A percentile compares a stretch with the other conserved stretches of the same genome.
Evolutionary conservation across 2,888 invertebrate genomes (phyloP).

Genomic region (Protonemura montana): DNA sequence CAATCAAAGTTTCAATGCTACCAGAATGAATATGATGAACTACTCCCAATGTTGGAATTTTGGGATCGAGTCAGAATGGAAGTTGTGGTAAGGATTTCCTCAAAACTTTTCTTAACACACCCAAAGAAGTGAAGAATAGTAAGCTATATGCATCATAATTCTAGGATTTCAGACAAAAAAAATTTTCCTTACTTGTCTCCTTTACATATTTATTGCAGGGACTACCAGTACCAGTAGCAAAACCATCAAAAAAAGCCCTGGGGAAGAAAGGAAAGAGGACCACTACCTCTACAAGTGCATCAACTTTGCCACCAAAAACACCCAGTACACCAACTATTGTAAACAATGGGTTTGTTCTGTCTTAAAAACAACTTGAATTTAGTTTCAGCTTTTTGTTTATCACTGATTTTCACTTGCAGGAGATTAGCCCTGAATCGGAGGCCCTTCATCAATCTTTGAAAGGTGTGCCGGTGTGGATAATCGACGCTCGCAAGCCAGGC

Average conservation of each 20-base stretch:
- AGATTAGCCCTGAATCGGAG: not conserved
- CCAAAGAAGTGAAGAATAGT: too few species aligned
- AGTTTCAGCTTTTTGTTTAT: not conserved
- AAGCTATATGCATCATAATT: too few species aligned
- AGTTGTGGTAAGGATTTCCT: constrained; percentile 9
- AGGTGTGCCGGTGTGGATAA: constrained; percentile 30
- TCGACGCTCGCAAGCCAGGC: constrained; percentile 34
- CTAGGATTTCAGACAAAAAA: too few species aligned
- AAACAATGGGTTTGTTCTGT: not conserved
- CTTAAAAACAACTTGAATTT: not conserved
- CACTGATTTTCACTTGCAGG: not conserved
- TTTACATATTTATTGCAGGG: too few species aligned
- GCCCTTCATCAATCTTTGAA: not conserved
- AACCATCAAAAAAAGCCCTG: not conserved
- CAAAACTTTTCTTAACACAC: too few species aligned
- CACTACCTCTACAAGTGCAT: not conserved
- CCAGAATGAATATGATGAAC: constrained; percentile 26
- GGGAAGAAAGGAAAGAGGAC: not conserved
- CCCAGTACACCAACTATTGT: not conserved
- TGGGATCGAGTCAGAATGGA: constrained; percentile 40
- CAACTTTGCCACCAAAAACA: not conserved
- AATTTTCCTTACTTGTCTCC: too few species aligned
- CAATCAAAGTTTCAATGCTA: not conserved
- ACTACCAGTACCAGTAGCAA: not conserved
- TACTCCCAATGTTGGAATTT: constrained; percentile 37